Percentiles rank a stretch among this genome's conserved stretches.
phyloP scores from a whole-genome alignment of 2,888 invertebrate species.

The Criorhina ranunculi region DNA sequence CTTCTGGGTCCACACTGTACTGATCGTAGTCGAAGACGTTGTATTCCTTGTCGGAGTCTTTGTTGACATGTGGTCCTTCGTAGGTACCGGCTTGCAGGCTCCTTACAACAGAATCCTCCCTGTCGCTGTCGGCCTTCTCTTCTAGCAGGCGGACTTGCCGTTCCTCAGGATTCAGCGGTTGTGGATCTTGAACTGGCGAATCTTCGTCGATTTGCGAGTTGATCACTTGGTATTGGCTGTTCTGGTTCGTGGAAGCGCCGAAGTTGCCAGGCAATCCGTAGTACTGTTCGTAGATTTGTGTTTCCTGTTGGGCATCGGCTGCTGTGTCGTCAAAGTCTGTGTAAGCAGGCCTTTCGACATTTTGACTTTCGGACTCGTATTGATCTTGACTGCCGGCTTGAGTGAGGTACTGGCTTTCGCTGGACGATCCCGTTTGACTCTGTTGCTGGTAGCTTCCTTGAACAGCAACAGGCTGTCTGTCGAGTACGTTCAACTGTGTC shows the following conservation, averaged over 20 bases:
- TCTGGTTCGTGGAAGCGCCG: background rate
- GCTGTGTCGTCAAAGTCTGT: slow-evolving; percentile 10
- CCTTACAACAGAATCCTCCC: slow-evolving; percentile 78
- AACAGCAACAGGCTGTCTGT: background rate
- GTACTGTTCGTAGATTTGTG: slow-evolving; percentile 22
- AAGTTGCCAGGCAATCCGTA: background rate
- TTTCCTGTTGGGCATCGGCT: background rate
- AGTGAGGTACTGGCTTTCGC: background rate
- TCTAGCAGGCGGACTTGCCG: slow-evolving; percentile 78
- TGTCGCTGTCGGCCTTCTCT: slow-evolving; percentile 78
- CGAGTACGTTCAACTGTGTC: slow-evolving; percentile 30
- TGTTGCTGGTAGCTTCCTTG: background rate
- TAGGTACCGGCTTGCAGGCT: slow-evolving; percentile 78
- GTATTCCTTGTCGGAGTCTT: slow-evolving; percentile 79
- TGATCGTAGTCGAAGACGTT: slow-evolving; percentile 83
- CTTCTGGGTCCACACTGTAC: slow-evolving; percentile 80
- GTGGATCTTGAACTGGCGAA: slow-evolving; percentile 79
- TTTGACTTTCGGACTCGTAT: slow-evolving; percentile 30
- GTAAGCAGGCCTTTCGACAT: background rate
- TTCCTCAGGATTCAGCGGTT: slow-evolving; percentile 79
- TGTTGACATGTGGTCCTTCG: slow-evolving; percentile 61
- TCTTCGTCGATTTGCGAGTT: slow-evolving; percentile 74
- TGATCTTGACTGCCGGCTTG: slow-evolving; percentile 19
- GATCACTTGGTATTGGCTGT: slow-evolving; percentile 16
- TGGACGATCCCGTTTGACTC: too few species aligned